These are phyloP conservation scores for Zhuqinia jingwanae DNA, from an alignment of 2,888 invertebrate genomes.

Conservation along the genomic window DNA sequence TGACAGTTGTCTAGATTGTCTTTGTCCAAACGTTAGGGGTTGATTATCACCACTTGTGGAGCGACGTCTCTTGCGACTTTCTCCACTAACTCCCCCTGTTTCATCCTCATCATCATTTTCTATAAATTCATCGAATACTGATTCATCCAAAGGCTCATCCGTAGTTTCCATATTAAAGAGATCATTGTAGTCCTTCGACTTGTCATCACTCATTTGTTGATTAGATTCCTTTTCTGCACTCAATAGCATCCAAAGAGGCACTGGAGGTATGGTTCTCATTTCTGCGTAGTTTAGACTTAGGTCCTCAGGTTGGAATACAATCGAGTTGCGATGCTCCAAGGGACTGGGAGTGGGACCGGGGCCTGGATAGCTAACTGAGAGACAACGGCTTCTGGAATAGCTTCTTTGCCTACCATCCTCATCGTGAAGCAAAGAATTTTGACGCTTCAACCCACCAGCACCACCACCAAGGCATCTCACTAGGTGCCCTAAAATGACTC, in stretches of 20 bases:
- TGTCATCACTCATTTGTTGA: constrained; percentile 75
- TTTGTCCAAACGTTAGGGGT: constrained; percentile 77
- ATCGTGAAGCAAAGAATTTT: constrained; percentile 82
- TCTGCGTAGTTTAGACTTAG: constrained; percentile 96
- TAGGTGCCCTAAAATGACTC: constrained; percentile 98
- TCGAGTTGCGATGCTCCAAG: constrained; percentile 88
- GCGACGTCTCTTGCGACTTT: constrained; percentile 83
- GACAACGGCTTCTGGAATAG: constrained; percentile 94
- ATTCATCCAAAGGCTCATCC: constrained; percentile 88
- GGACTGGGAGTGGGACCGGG: constrained; percentile 86
- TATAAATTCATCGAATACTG: constrained; percentile 85
- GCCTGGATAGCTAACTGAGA: constrained; percentile 91
- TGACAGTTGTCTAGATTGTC: constrained; percentile 88
- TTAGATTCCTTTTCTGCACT: constrained; percentile 94
- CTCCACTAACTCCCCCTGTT: constrained; percentile 73
- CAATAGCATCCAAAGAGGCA: constrained; percentile 97
- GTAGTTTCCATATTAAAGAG: constrained; percentile 89
- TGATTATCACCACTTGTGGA: constrained; percentile 82
- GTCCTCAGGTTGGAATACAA: constrained; percentile 90
- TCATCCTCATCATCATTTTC: constrained; percentile 87
- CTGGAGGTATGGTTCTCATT: constrained; percentile 97
- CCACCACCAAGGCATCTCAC: constrained; percentile 83
- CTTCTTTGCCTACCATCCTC: constrained; percentile 86
- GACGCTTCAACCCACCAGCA: constrained; percentile 75
- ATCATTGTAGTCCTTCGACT: constrained; percentile 90